Base-by-base conservation (phyloP, 2,113 vertebrate genomes). In the Xerus inauris region DNA sequence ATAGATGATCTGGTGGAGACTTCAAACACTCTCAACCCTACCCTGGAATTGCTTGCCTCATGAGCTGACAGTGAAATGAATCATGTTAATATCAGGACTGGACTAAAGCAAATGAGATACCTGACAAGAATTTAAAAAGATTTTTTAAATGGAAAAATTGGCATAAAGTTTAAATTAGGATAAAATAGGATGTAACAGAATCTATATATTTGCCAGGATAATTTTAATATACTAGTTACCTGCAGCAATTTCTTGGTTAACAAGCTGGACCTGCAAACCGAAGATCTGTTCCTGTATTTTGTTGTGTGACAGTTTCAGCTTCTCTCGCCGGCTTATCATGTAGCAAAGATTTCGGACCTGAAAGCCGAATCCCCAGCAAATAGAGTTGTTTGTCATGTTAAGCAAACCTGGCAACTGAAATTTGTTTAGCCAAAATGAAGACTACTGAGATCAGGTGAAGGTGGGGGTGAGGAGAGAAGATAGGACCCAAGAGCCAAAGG, bases 271-370 rank as follows among this genome's bases (percentile, higher is more conserved):
- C 75, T 99, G 99, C 72, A 99, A 97, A 97, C 99, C 99, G 98
- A 99, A 99, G 98, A 99, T 99, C 97, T 99, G 99, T 98, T 99
- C 99, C 93, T 99, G 99, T 83, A 99, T 97, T 99, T 99, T 99
- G 97, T 98, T 99, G 94, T 99, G 99, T 91, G 99, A 98, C 87
- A 99, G 97, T 98, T 99, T 99, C 95, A 99, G 98, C 96, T 99
- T 99, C 98, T 99, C 99, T 97, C 99, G 98, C n/a, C 99, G 99
- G 98, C 99, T 99, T 98, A 99, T 99, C 99, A 99, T 99, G 98
- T 99, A 99, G 97, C 99, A 99, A 97, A 99, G 97, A 97, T 99
- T 99, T 97, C 99, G 99, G 96, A 99, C 99, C 99, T 99, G 96
- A 0, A 28, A 89, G 93, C 77, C 89, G 90, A 97, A 96, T 40